Conservation (phyloP, 2,888 invertebrate genomes). For the Scelioninae gen. 2 region DNA sequence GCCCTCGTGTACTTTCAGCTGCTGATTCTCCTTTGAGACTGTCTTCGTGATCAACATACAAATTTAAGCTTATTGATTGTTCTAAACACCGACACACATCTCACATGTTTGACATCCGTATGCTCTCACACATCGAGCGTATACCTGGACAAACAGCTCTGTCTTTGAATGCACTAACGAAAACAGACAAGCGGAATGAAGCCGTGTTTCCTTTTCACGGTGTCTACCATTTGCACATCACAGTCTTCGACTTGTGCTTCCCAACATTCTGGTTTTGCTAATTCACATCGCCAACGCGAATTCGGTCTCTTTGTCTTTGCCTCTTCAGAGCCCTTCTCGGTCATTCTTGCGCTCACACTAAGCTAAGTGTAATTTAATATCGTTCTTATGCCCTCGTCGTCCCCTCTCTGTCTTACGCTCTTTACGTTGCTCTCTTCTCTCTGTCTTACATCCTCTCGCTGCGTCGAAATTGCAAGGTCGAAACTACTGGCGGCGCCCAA, state of each 20-base stretch:
- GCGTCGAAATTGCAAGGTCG: conserved; percentile 52
- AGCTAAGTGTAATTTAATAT: conserved; percentile 68
- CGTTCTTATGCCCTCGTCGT: conserved; percentile 1
- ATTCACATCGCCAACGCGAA: conserved; percentile 57
- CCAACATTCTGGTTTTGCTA: conserved; percentile 51
- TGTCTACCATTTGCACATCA: conserved; percentile 49
- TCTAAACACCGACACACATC: conserved; percentile 27
- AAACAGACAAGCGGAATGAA: conserved; percentile 45
- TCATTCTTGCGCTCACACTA: conserved; percentile 29
- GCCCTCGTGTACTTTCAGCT: conserved; percentile 9
- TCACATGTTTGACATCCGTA: background rate
- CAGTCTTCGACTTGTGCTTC: conserved; percentile 45
- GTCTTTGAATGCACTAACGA: conserved; percentile 28
- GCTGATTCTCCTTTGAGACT: conserved; percentile 4
- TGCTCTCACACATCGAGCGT: background rate
- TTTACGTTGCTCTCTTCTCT: background rate
- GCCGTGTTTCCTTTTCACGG: conserved; percentile 44
- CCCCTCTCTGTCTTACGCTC: background rate
- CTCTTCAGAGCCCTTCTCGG: conserved; percentile 42
- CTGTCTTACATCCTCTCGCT: background rate
- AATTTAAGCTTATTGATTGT: conserved; percentile 28
- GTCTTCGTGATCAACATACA: conserved; percentile 18
- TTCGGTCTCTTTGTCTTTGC: conserved; percentile 47
- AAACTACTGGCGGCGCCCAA: conserved; percentile 59
- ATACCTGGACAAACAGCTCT: conserved; percentile 10